Evolutionary conservation across 2,888 invertebrate species (phyloP).

Genomic region (Theretra japonica): DNA sequence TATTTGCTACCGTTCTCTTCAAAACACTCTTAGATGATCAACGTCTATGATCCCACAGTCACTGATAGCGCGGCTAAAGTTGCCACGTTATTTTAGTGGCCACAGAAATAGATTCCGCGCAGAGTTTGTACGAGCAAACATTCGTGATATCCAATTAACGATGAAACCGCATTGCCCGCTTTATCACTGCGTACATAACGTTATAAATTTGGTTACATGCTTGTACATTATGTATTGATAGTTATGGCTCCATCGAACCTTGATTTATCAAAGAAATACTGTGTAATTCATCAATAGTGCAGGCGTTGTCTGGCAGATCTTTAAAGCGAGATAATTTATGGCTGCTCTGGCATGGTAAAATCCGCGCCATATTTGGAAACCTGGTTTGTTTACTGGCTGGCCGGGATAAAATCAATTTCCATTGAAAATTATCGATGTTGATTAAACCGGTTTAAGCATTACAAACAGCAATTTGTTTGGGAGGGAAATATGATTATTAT

Average conservation of each 20-base stretch:
- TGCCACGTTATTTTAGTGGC: slow-evolving; percentile 20
- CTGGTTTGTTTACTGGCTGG: neutral
- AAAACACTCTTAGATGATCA: neutral
- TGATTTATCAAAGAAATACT: slow-evolving; percentile 6
- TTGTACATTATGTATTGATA: neutral
- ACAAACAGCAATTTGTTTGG: neutral
- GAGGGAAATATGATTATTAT: slow-evolving; percentile 3
- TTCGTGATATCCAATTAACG: slow-evolving; percentile 55
- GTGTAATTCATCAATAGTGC: neutral
- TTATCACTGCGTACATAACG: slow-evolving; percentile 20
- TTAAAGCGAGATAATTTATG: slow-evolving; percentile 5
- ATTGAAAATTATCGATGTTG: neutral
- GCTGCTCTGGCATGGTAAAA: neutral
- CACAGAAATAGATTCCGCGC: slow-evolving; percentile 31
- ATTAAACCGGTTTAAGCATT: neutral
- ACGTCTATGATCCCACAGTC: slow-evolving; percentile 1
- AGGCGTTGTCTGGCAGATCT: neutral
- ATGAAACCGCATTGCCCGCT: slow-evolving; percentile 46
- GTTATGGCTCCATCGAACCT: neutral
- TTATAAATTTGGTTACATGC: slow-evolving; percentile 14
- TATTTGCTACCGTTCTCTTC: neutral
- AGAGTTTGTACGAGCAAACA: slow-evolving; percentile 47
- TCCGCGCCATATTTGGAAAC: neutral
- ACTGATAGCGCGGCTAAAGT: slow-evolving; percentile 6
- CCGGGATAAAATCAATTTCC: neutral